These are phyloP conservation scores for Cephalopterus ornatus DNA, from an alignment of 2,113 vertebrate genomes.

Conservation along the genomic window DNA sequence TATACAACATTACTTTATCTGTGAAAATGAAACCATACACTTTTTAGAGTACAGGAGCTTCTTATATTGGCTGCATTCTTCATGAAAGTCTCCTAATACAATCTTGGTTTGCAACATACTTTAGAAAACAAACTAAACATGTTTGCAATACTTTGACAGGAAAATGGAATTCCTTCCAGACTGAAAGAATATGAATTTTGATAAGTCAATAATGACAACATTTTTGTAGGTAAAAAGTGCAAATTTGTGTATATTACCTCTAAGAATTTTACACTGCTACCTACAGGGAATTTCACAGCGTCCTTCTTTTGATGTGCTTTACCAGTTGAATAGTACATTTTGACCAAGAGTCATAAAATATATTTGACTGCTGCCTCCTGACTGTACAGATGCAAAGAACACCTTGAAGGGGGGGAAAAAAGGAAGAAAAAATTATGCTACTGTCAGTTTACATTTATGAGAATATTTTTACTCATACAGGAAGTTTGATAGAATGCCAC, in stretches of 20 bases:
- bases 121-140: slow-evolving; percentile 38
- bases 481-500: neutral
- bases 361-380: slow-evolving; percentile 90
- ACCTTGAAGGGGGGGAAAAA: slow-evolving; percentile 74
- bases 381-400: slow-evolving; percentile 89
- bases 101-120: slow-evolving; percentile 30
- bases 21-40: slow-evolving; percentile 49
- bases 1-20: slow-evolving; percentile 46
- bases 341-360: slow-evolving; percentile 96
- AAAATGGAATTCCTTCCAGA: neutral
- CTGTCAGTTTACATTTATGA: slow-evolving; percentile 33
- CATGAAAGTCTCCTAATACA: slow-evolving; percentile 42
- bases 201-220: neutral
- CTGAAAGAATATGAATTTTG: slow-evolving; percentile 1
- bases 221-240: slow-evolving; percentile 43
- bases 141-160: neutral
- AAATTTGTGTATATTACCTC: slow-evolving; percentile 39
- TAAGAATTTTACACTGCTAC: slow-evolving; percentile 31
- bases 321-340: slow-evolving; percentile 89
- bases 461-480: neutral
- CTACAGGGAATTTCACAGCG: slow-evolving; percentile 22
- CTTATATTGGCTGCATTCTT: slow-evolving; percentile 47
- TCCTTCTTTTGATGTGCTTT: slow-evolving; percentile 60
- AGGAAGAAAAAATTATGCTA: neutral
- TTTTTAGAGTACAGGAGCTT: slow-evolving; percentile 49